Conservation (phyloP, 2,113 vertebrate species). For the Podarcis cretensis region DNA sequence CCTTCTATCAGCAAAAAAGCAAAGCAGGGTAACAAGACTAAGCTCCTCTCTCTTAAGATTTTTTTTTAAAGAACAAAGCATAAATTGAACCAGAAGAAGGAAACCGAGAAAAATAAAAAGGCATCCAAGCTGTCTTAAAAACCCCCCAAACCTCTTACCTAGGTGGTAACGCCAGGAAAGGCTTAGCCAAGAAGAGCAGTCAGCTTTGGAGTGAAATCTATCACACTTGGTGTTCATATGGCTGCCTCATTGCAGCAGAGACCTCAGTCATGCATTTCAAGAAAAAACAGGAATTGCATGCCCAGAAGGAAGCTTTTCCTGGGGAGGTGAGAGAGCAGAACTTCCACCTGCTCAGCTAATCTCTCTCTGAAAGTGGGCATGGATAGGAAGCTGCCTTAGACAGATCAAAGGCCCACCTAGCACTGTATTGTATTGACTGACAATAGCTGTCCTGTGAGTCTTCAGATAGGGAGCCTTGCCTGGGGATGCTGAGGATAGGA, state of each 20-base stretch:
- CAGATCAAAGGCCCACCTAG: not conserved
- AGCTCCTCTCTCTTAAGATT: conserved; percentile 43
- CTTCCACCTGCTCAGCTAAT: conserved; percentile 61
- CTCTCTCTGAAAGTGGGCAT: conserved; percentile 65
- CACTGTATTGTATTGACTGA: no score
- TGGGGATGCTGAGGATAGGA: no score
- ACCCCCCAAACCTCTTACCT: not conserved
- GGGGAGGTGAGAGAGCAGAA: conserved; percentile 59
- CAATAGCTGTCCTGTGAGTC: no score
- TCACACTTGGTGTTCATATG: conserved; percentile 70
- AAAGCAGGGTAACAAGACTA: conserved; percentile 65
- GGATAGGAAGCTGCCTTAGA: conserved; percentile 26
- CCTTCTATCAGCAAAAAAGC: conserved; percentile 74
- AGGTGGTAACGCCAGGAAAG: conserved; percentile 72
- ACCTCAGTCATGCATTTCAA: conserved; percentile 63
- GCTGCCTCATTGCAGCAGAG: conserved; percentile 77
- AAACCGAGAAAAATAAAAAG: conserved; percentile 46
- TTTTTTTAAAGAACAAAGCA: conserved; percentile 14
- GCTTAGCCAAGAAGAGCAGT: conserved; percentile 67
- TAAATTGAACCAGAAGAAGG: conserved; percentile 66
- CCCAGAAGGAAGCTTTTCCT: conserved; percentile 65
- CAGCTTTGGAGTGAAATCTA: conserved; percentile 68
- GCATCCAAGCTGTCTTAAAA: conserved; percentile 66
- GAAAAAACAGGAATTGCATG: conserved; percentile 73
- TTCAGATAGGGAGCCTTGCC: no score